These are phyloP conservation scores for Nansenia antarctica DNA, from an alignment of 2,113 vertebrate species.

Conservation along the genomic window DNA sequence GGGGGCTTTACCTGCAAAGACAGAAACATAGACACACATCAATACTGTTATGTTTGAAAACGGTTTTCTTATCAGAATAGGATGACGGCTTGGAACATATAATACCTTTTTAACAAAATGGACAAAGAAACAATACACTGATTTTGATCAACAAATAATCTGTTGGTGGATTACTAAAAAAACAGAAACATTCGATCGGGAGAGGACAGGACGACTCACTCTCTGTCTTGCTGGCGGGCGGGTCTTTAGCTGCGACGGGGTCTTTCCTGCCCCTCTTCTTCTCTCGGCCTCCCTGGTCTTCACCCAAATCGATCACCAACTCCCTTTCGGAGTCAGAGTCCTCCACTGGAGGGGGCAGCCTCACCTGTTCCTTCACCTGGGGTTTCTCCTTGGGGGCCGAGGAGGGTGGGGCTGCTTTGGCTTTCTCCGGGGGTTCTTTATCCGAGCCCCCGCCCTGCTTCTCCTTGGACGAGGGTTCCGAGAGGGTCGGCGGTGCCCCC, in stretches of 20 bases:
- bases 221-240: conserved; percentile 78
- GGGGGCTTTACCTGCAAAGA: conserved; percentile 79
- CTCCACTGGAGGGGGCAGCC: conserved; percentile 78
- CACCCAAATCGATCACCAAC: conserved; percentile 95
- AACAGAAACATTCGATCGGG: neutral
- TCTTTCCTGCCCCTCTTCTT: conserved; percentile 90
- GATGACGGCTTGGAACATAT: too few species aligned
- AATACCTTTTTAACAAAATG: too few species aligned
- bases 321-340: conserved; percentile 97
- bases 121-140: too few species aligned
- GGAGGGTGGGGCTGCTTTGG: conserved; percentile 70
- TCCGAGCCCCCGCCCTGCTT: conserved; percentile 74
- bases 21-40: neutral
- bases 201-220: conserved; percentile 64
- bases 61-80: neutral
- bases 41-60: neutral
- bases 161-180: too few species aligned
- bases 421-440: conserved; percentile 83
- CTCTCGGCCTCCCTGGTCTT: conserved; percentile 88
- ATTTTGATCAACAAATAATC: neutral
- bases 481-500: neutral
- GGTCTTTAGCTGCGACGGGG: conserved; percentile 72
- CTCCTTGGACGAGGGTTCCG: conserved; percentile 71
- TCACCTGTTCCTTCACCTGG: conserved; percentile 83
- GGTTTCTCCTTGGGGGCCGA: conserved; percentile 79